Percentiles rank a stretch among this genome's conserved stretches.
These are phyloP conservation scores for Nesidiocoris tenuis DNA, from an alignment of 2,888 invertebrate species.

Conservation along the genomic window DNA sequence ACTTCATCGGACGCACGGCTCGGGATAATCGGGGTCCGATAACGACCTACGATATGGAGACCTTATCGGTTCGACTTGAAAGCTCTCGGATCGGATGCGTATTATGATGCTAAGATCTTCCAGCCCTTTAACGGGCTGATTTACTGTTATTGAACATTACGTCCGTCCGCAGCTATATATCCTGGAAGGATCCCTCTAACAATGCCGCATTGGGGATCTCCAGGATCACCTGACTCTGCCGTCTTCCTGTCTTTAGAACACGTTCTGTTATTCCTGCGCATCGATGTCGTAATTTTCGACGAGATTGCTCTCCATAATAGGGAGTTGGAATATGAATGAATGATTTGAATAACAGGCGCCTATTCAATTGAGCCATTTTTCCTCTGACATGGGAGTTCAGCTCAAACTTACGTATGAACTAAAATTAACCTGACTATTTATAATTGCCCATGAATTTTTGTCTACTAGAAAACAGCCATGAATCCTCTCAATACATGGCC, in stretches of 20 bases:
- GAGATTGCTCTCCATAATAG: no score
- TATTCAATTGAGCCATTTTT: no score
- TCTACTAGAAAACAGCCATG: no score
- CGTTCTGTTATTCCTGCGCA: no score
- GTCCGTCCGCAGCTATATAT: background rate
- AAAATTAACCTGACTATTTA: no score
- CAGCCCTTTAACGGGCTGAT: conserved; percentile 11
- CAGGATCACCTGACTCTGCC: background rate
- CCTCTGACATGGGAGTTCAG: no score
- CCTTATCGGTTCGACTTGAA: background rate
- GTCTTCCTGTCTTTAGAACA: background rate
- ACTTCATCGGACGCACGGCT: background rate
- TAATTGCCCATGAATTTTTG: no score
- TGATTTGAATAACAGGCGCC: no score
- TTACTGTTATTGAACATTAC: conserved; percentile 28
- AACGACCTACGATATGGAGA: background rate
- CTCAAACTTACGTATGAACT: no score
- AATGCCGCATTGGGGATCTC: background rate
- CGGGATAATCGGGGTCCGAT: background rate
- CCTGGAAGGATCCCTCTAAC: conserved; percentile 6
- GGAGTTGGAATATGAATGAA: no score
- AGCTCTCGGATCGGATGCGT: background rate
- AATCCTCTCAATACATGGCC: no score
- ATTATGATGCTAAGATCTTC: conserved; percentile 8
- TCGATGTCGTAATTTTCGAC: no score